These are phyloP conservation scores for Patiria miniata DNA, from an alignment of 35 echinoderm and acorn worm genomes.

Conservation along the genomic window DNA sequence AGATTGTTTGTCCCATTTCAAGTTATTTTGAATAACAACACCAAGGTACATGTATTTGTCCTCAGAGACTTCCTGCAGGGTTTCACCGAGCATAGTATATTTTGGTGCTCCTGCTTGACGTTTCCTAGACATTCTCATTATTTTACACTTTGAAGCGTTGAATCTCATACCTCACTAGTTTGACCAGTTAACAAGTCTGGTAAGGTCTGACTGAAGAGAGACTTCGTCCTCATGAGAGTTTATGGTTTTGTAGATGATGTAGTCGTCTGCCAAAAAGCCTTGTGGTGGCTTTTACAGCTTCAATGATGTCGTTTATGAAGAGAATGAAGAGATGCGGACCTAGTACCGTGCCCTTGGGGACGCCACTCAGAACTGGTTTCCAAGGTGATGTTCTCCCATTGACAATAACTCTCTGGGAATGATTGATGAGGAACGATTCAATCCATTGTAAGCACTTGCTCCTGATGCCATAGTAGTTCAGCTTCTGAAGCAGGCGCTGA, in stretches of 20 bases:
- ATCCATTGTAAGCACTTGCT: not conserved
- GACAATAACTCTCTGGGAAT: slow-evolving; percentile 26
- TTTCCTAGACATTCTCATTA: too few relatives aligned
- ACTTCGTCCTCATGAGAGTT: slow-evolving; percentile 7
- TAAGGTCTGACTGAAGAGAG: slow-evolving; percentile 30
- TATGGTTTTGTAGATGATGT: slow-evolving; percentile 18
- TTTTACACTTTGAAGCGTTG: slow-evolving; percentile 38
- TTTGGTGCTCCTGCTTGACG: too few relatives aligned
- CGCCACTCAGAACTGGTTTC: slow-evolving; percentile 26
- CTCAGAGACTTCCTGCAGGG: too few relatives aligned
- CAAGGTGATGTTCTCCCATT: too few relatives aligned
- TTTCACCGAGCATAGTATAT: too few relatives aligned
- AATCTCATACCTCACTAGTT: slow-evolving; percentile 40
- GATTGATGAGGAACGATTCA: slow-evolving; percentile 32
- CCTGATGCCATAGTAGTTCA: not conserved
- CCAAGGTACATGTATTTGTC: too few relatives aligned
- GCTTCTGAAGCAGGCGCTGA: too few relatives aligned
- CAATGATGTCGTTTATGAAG: slow-evolving; percentile 35
- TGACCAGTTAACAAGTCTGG: slow-evolving; percentile 23
- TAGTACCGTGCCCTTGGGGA: slow-evolving; percentile 42
- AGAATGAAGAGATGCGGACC: slow-evolving; percentile 34
- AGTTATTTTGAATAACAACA: too few relatives aligned
- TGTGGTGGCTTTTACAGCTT: slow-evolving; percentile 12
- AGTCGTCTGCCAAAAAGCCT: slow-evolving; percentile 35
- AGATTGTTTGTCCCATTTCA: too few relatives aligned